These are phyloP conservation scores for Brachyhypopomus occidentalis DNA, from an alignment of 2,113 vertebrate genomes.

Conservation along the genomic window DNA sequence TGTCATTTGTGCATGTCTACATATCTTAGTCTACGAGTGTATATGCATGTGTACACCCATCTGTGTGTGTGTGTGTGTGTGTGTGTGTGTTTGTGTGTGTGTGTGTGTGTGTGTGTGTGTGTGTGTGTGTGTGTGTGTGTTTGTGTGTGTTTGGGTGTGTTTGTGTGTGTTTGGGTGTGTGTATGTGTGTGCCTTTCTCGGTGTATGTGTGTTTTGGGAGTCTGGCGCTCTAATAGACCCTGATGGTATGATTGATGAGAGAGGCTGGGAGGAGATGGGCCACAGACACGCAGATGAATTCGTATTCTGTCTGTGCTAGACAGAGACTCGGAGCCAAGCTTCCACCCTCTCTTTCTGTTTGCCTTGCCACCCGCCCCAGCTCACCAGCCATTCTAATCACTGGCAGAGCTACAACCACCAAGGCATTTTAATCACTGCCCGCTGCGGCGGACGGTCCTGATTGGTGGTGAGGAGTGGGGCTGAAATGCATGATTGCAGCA, in stretches of 20 bases:
- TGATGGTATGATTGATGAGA: conserved; percentile 80
- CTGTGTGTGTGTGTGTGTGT: conserved; percentile 9
- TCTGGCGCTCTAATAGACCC: conserved; percentile 71
- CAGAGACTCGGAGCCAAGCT: conserved; percentile 64
- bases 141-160: no score
- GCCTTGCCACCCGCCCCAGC: conserved; percentile 37
- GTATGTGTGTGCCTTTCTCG: conserved; percentile 2
- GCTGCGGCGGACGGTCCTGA: conserved; percentile 49
- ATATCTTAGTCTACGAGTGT: conserved; percentile 5
- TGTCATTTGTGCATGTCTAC: conserved; percentile 22
- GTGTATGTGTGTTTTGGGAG: conserved; percentile 61
- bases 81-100: background rate
- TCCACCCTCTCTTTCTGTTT: conserved; percentile 19
- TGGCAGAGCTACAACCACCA: conserved; percentile 57
- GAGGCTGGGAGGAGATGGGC: conserved; percentile 68
- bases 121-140: background rate
- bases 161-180: background rate
- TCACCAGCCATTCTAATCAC: conserved; percentile 60
- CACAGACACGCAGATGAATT: conserved; percentile 65
- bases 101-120: background rate
- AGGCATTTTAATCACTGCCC: conserved; percentile 46
- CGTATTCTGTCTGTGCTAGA: conserved; percentile 67
- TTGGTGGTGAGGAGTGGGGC: conserved; percentile 66
- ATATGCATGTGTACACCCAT: background rate
- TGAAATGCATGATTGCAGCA: conserved; percentile 71